phyloP scores from a whole-genome alignment of 2,797 vertebrate species.

The Enteromius treurensis region DNA sequence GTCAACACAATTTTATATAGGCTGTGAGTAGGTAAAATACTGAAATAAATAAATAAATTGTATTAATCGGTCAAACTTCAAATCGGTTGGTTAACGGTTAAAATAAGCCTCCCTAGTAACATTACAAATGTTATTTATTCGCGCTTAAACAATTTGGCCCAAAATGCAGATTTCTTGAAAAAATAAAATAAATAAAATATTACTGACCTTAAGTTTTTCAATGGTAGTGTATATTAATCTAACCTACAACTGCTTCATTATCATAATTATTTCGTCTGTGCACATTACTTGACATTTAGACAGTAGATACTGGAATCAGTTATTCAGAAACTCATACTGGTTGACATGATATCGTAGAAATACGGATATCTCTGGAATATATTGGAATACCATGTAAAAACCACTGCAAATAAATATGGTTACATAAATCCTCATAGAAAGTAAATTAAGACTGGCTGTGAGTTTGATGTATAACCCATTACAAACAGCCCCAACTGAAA shows the following conservation, averaged over 20 bases:
- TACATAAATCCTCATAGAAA: neutral
- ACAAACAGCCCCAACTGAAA: conserved; percentile 11
- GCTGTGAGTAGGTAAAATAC: too few relatives aligned
- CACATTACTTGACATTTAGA: neutral
- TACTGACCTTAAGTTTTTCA: neutral
- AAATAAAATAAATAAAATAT: neutral
- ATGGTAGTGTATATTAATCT: neutral
- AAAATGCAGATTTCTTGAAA: neutral
- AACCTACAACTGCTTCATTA: neutral
- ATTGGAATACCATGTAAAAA: neutral
- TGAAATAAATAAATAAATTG: too few relatives aligned
- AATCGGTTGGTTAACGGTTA: too few relatives aligned
- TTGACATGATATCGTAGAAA: neutral
- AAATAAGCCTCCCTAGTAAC: too few relatives aligned
- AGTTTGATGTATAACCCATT: conserved; percentile 7
- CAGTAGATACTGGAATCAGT: neutral
- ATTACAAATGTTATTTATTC: too few relatives aligned
- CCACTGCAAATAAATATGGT: neutral
- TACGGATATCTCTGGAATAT: neutral
- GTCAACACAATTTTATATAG: too few relatives aligned
- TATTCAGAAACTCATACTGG: neutral
- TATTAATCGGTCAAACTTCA: too few relatives aligned
- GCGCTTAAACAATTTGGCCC: neutral
- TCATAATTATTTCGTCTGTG: neutral
- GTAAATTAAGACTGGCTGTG: neutral